Base-by-base conservation (phyloP, 1,140 invertebrate species). In the Galendromus occidentalis region DNA sequence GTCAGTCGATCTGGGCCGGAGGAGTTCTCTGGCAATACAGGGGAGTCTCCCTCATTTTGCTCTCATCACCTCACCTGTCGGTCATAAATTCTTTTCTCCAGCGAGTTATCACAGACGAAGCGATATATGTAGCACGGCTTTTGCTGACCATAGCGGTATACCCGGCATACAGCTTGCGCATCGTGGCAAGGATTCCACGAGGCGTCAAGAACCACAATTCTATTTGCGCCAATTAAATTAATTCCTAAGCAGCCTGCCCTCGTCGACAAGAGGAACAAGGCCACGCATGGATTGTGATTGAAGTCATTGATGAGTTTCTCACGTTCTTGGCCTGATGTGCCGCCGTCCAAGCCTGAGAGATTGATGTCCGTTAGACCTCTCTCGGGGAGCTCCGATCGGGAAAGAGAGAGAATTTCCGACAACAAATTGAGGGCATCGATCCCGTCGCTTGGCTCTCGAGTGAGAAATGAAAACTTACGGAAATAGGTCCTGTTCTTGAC, bases 111-210 rank as follows among this genome's bases (percentile, higher is more conserved):
- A 71, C 91, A 94, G 1, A 98, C 91, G 44, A 98, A 81, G 55
- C 95, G 82, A 76, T 98, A 98, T 4, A 98, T 90, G 75, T 87
- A 95, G 71, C 91, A 94, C 0, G 85, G 86, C 74, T 95, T 97
- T 68, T 82, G 81, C 75, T 98, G 94, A 0, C 94, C 93, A 75
- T 96, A 97, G 74, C 91, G 82, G 75, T 97, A 98, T 42, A 98
- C 91, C 71, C 95, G 79, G 76, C 94, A 98, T 1, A 98, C 91
- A 64, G 94, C 94, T 69, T 98, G 94, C 1, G 92, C 95, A 74
- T 98, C 94, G 74, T 98, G 93, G 73, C 94, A 97, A n/a, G 95
- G 95, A 79, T 99, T 98, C 93, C 94, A 98, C 2, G 90, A 95
- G 42, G 93, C 93, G 78, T 99, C 95, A 72, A 98, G 87, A 33